Percentiles rank a stretch among this genome's conserved stretches.
These are phyloP conservation scores for Larimichthys polyactis DNA, from an alignment of 2,113 vertebrate species.

Conservation along the genomic window DNA sequence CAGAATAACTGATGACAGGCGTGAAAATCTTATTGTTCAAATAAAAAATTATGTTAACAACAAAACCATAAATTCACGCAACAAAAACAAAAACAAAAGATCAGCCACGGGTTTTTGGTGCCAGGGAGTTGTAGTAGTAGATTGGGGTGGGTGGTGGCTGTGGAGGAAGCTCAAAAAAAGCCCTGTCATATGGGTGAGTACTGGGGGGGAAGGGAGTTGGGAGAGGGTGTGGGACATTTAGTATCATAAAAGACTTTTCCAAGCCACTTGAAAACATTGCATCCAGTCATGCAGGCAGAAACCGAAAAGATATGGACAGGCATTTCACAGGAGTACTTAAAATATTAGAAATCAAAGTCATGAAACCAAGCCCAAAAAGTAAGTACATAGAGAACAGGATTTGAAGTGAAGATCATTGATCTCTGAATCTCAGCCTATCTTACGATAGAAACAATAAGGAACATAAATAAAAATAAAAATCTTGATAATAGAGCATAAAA, in stretches of 20 bases:
- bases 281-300: slow-evolving; percentile 99
- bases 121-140: slow-evolving; percentile 84
- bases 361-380: slow-evolving; percentile 77
- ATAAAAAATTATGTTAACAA: slow-evolving; percentile 42
- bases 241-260: slow-evolving; percentile 89
- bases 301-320: slow-evolving; percentile 91
- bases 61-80: slow-evolving; percentile 70
- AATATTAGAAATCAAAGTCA: slow-evolving; percentile 77
- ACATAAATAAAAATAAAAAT: slow-evolving; percentile 80
- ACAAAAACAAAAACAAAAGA: slow-evolving; percentile 79
- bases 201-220: slow-evolving; percentile 64
- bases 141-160: slow-evolving; percentile 87
- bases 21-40: not conserved
- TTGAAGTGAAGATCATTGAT: slow-evolving; percentile 35
- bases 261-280: slow-evolving; percentile 96
- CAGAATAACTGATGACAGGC: slow-evolving; percentile 22
- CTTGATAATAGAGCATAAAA: slow-evolving; percentile 74
- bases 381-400: slow-evolving; percentile 74
- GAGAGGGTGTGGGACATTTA: slow-evolving; percentile 85
- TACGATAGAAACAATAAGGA: slow-evolving; percentile 35
- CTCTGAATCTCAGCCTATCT: slow-evolving; percentile 76
- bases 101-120: slow-evolving; percentile 87
- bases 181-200: slow-evolving; percentile 89
- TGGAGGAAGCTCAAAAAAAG: slow-evolving; percentile 90
- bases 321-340: slow-evolving; percentile 98